phyloP scores from a whole-genome alignment of 2,113 vertebrate species.

The Eclectus roratus region DNA sequence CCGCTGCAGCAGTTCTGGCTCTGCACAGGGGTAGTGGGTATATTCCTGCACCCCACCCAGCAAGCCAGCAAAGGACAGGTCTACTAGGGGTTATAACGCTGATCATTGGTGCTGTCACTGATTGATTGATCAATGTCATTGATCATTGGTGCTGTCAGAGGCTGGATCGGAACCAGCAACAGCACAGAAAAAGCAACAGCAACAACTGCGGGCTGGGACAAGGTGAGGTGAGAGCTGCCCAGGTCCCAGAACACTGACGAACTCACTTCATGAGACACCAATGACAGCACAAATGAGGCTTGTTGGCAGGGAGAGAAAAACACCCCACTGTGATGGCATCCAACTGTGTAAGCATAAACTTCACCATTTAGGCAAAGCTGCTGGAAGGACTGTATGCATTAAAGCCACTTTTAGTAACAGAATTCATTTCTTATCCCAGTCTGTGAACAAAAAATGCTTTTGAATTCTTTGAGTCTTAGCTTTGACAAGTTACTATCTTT shows the following conservation, averaged over 20 bases:
- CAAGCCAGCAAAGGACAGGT: neutral
- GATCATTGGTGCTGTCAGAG: neutral
- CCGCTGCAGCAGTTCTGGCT: neutral
- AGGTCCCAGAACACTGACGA: accelerated
- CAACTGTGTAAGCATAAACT: neutral
- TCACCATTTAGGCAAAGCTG: neutral
- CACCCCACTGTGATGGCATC: neutral
- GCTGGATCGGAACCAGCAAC: neutral
- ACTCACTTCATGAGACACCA: neutral
- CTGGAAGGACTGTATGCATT: neutral
- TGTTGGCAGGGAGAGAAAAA: neutral
- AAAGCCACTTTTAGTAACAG: neutral
- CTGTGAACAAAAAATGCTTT: neutral
- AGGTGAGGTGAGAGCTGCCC: neutral
- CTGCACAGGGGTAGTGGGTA: neutral
- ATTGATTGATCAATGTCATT: neutral
- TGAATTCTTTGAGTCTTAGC: neutral
- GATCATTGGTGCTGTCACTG: neutral
- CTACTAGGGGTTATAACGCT: neutral
- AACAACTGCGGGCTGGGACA: neutral
- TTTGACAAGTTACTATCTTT: neutral
- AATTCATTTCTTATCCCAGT: neutral
- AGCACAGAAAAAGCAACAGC: neutral
- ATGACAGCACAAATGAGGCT: neutral
- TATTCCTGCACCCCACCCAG: neutral